Percentiles rank a stretch among this genome's conserved stretches.
Conservation (phyloP, 2,113 vertebrate genomes). For the Brachypteracias leptosomus region DNA sequence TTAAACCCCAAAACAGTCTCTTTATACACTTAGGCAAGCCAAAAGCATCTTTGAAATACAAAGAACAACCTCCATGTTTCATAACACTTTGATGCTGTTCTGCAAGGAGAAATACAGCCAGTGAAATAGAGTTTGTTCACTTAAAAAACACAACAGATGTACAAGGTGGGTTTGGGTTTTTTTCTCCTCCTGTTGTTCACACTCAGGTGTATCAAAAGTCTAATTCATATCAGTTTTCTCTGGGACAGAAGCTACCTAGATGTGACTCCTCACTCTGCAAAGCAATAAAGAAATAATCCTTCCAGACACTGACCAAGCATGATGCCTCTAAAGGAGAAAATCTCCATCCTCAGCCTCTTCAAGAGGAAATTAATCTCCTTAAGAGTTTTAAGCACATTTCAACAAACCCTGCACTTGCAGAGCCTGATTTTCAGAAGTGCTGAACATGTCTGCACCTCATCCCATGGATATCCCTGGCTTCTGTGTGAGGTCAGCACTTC, state of each 20-base stretch:
- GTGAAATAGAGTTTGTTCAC: background rate
- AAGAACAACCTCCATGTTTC: background rate
- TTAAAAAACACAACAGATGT: background rate
- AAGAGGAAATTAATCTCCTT: background rate
- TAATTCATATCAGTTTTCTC: background rate
- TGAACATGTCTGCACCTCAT: rapidly evolving
- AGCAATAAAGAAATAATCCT: background rate
- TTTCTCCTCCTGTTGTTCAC: background rate
- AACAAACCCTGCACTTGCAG: background rate
- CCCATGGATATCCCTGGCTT: background rate
- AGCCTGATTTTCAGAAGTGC: background rate
- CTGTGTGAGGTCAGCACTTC: background rate
- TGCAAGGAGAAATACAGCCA: background rate
- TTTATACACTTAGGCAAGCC: background rate
- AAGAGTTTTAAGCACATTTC: background rate
- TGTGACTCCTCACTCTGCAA: background rate
- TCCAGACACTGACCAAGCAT: background rate
- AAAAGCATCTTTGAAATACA: background rate
- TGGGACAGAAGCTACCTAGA: background rate
- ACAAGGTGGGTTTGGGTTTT: background rate
- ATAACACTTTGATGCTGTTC: background rate
- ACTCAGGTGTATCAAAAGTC: background rate
- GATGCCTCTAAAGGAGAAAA: background rate
- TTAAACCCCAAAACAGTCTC: background rate
- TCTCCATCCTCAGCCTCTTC: background rate